Percentiles rank a stretch among this genome's conserved stretches.
phyloP scores from a whole-genome alignment of 2,797 vertebrate species.

The Gymnopithys bicolor region DNA sequence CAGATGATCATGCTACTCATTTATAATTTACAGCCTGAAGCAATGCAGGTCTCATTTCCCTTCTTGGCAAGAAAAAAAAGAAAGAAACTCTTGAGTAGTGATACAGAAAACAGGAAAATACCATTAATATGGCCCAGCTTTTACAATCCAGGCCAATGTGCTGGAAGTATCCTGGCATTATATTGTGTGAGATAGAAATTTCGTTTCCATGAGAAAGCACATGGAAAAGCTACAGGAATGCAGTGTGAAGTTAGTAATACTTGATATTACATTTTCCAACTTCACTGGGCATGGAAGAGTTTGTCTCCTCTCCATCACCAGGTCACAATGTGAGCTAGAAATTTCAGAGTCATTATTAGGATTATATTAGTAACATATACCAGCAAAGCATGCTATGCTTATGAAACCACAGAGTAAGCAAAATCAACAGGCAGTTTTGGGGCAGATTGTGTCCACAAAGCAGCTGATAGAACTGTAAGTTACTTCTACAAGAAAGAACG shows the following conservation, averaged over 20 bases:
- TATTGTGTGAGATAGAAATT: neutral
- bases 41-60: neutral
- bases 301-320: neutral
- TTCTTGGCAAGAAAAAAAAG: neutral
- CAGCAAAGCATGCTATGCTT: neutral
- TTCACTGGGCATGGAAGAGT: neutral
- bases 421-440: neutral
- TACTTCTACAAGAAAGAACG: neutral
- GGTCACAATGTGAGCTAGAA: neutral
- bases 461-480: neutral
- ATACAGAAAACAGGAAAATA: neutral
- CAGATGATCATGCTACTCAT: slow-evolving; percentile 46
- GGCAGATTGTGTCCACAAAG: neutral
- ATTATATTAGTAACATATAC: neutral
- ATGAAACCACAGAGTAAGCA: neutral
- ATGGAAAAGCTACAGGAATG: neutral
- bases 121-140: neutral
- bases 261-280: neutral
- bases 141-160: neutral
- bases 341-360: neutral
- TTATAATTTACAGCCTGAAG: slow-evolving; percentile 66
- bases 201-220: neutral
- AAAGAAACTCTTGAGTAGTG: neutral
- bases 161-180: neutral
- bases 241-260: neutral